Base-by-base conservation (phyloP, 2,113 vertebrate species). In the Myodes glareolus region DNA sequence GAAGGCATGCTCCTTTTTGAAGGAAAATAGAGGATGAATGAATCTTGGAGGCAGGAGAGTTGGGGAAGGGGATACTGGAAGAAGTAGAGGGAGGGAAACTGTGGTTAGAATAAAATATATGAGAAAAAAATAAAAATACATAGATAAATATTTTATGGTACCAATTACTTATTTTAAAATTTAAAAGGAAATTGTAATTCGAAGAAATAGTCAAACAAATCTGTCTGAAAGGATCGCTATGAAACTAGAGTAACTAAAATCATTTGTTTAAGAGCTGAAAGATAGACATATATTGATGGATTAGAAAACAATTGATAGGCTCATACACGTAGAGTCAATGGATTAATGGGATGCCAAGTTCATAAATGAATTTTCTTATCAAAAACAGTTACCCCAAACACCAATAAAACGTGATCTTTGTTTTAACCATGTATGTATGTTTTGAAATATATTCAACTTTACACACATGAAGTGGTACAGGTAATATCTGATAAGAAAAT, bases 11-110 rank as follows among this genome's bases (percentile, higher is more conserved):
- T 72, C 36, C 8, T 72, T 72, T 72, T 72, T 70, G 33, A 72
- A 72, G 7, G 36, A 3, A n/a, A n/a, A 21, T n/a, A 70, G 33
- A 70, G 14, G 13, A 31, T 67, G 36, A 72, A 36, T n/a, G 16
- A 72, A 19, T 72, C 70, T n/a, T n/a, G 7, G 16, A 8, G 36
- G 21, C 1, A 72, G 36, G 16, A 7, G 36, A n/a, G 16, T 7
- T 21, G 7, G 19, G 17, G 36, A 8, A 72, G 36, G 3, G 1
- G 7, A n/a, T 19, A 8, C 7, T n/a, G 1, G 36, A 7, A 72
- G 17, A 7, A n/a, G 17, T 72, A 7, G 17, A n/a, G 36, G 33
- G 36, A 70, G 14, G 36, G 68, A n/a, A n/a, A 70, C 4, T n/a
- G 14, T 70, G 68, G 33, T 70, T 5, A 10, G 68, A 72, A 72